phyloP scores from a whole-genome alignment of 2,113 vertebrate genomes.

The Antennarius striatus region DNA sequence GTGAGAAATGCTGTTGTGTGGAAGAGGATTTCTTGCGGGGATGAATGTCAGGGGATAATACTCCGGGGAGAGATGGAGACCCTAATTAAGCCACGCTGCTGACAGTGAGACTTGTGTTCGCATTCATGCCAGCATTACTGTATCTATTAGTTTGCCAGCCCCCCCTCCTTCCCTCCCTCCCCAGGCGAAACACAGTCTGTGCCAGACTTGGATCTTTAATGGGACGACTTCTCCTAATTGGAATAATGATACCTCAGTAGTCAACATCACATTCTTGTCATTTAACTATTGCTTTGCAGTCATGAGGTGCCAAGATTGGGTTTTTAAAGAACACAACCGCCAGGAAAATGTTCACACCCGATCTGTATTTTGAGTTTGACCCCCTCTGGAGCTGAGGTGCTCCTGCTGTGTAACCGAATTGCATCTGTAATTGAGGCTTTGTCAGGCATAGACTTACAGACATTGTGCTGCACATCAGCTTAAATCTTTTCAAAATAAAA shows the following conservation, averaged over 20 bases:
- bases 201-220: constrained; percentile 6
- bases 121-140: constrained; percentile 51
- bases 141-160: constrained; percentile 20
- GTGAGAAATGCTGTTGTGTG: constrained; percentile 24
- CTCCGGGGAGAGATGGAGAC: constrained; percentile 43
- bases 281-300: background rate
- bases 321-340: background rate
- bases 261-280: background rate
- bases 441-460: constrained; percentile 20
- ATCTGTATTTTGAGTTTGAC: background rate
- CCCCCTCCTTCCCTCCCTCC: background rate
- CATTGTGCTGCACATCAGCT: constrained; percentile 12
- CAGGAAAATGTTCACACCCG: background rate
- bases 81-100: constrained; percentile 72
- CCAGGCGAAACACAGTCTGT: constrained; percentile 12
- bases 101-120: constrained; percentile 57
- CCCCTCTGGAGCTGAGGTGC: background rate
- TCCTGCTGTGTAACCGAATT: constrained; percentile 22
- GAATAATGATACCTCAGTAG: background rate
- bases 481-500: constrained; percentile 18
- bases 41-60: constrained; percentile 60
- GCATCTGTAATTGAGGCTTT: constrained; percentile 52
- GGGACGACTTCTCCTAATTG: background rate
- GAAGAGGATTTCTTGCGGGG: constrained; percentile 54
- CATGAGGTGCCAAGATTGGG: background rate